Evolutionary conservation across 2,113 vertebrate species (phyloP), one percentile per base, ranked within the genome.

Genomic region (Verasper variegatus): DNA sequence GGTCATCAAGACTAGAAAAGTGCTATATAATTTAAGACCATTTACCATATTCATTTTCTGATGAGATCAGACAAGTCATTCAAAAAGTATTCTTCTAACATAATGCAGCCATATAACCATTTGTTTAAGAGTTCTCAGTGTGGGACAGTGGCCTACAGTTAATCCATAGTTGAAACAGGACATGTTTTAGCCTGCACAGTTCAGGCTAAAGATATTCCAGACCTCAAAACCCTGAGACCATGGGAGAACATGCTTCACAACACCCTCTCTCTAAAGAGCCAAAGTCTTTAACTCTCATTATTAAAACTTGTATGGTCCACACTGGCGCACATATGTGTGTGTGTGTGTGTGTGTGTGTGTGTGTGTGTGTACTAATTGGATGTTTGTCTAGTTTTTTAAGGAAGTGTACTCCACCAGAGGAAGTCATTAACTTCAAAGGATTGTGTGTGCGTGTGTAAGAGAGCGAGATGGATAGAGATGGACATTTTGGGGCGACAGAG

Each of bases 351-450:
- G 4, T 27, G 27, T 27, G 5, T 27, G 4, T 31, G 31, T 31
- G 31, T 31, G 31, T 67, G 49, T 63, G 49, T 57, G 60, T 24
- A 21, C 45, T 81, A 77, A 72, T 76, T 70, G 69, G 76, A 56
- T 47, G 71, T 85, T 81, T 75, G 77, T 76, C 49, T 58, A 67
- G 49, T 72, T 77, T 24, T 71, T 76, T 31, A 13, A 74, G 72
- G 84, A 78, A 88, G 65, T 78, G 13, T 21, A 8, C 51, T 54
- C 51, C 18, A 10, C 68, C 55, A 73, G 42, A 78, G 86, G 85
- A 89, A 82, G 78, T 80, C 56, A 82, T 87, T 78, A 87, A 87
- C 83, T 82, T 86, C 80, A 90, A 80, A 87, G 62, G 45, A 55
- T 1, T 1, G 10, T 42, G 42, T 20, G 63, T 56, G 31, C 52